phyloP scores from a whole-genome alignment of 2,113 vertebrate genomes.

The Psophia crepitans region DNA sequence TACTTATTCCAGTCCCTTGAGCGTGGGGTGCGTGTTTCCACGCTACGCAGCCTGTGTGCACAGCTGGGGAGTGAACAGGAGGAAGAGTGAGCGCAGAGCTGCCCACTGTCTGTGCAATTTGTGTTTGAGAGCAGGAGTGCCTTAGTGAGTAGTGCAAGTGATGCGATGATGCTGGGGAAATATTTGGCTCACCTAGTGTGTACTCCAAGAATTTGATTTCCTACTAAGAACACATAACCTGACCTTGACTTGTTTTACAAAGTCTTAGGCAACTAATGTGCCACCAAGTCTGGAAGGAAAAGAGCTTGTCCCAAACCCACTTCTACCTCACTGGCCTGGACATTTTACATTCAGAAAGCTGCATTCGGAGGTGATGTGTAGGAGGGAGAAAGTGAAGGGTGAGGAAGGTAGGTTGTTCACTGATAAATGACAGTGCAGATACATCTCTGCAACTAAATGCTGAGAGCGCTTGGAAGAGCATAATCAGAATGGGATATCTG shows the following conservation, averaged over 20 bases:
- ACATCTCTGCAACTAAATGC: neutral
- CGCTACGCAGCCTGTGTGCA: no score
- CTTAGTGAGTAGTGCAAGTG: neutral
- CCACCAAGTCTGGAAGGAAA: neutral
- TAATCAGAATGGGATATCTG: neutral
- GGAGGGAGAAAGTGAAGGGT: neutral
- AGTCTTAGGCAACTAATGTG: neutral
- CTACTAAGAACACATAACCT: neutral
- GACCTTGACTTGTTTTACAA: neutral
- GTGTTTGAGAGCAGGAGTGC: neutral
- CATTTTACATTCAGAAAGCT: neutral
- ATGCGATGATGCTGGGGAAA: neutral
- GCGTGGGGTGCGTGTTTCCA: fast-evolving
- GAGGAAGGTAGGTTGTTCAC: neutral
- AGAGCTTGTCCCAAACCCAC: neutral
- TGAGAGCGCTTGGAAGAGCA: neutral
- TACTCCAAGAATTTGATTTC: neutral
- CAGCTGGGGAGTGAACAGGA: neutral
- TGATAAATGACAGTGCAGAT: neutral
- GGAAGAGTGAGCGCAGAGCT: neutral
- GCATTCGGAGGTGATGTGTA: neutral
- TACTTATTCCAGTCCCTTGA: neutral
- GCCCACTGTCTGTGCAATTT: fast-evolving
- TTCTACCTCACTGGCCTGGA: neutral
- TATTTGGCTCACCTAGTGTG: neutral